Evolutionary conservation across 2,797 vertebrate genomes (phyloP).

Genomic region (Brachyalestes nurse): DNA sequence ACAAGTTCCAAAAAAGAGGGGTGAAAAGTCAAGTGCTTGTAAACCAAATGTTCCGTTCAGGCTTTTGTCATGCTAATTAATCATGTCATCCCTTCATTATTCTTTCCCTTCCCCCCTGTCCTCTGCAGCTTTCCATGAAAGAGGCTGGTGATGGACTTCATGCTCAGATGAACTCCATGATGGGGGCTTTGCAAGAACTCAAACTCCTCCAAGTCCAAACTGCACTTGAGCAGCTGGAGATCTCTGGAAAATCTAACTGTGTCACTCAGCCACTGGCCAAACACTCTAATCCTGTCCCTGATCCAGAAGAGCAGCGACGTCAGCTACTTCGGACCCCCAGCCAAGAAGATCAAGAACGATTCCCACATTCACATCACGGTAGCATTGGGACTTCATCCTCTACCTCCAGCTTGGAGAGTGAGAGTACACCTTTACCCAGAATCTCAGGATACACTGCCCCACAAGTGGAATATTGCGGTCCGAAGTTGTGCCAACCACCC

Average conservation of each 20-base stretch:
- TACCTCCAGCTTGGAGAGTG: conserved; percentile 72
- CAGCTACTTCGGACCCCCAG: conserved; percentile 41
- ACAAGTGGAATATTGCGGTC: conserved; percentile 76
- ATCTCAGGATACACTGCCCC: conserved; percentile 76
- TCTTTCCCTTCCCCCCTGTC: neutral
- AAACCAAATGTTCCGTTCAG: neutral
- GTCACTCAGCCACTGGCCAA: conserved; percentile 43
- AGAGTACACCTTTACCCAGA: conserved; percentile 62
- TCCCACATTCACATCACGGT: conserved; percentile 62
- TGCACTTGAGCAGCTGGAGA: conserved; percentile 87
- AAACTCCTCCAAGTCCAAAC: conserved; percentile 96
- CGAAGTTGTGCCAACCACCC: conserved; percentile 69
- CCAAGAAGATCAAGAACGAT: conserved; percentile 47
- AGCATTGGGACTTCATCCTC: conserved; percentile 70
- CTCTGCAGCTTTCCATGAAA: conserved; percentile 90
- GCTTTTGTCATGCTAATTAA: conserved; percentile 1
- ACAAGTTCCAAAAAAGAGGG: neutral
- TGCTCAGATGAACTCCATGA: conserved; percentile 97
- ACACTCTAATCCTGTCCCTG: conserved; percentile 34
- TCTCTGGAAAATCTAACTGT: conserved; percentile 79
- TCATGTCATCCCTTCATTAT: neutral
- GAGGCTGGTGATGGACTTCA: conserved; percentile 96
- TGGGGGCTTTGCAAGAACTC: conserved; percentile 96
- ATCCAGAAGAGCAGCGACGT: conserved; percentile 44
- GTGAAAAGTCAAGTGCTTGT: neutral